Base-by-base conservation (phyloP, 2,797 vertebrate species). In the Tarsius wallacei region DNA sequence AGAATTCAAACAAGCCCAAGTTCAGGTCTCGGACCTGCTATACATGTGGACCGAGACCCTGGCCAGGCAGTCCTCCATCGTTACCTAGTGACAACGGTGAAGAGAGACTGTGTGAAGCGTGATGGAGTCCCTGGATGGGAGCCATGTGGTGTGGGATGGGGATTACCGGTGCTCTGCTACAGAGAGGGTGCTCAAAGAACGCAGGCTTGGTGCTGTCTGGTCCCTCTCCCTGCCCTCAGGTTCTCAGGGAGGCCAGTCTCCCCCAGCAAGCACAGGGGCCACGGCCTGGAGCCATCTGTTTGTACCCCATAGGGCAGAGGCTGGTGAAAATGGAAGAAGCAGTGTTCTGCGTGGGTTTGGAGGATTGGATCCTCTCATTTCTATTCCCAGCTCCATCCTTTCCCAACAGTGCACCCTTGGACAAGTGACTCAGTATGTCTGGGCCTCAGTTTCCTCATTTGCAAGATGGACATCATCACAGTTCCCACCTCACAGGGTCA, bases 161-260 rank as follows among this genome's bases (percentile, higher is more conserved):
- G 0, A 0, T 17, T 9, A 5, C 47, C 1, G 2, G 2, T 9
- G 49, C 63, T n/a, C 71, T 2, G 7, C 19, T 42, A 61, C 66
- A 51, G 33, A n/a, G 61, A 3, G 7, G 53, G 15, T 0, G 36
- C 61, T 68, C 1, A 0, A 10, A 7, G n/a, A 47, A 33, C 7
- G 8, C 0, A 19, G 16, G 31, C 31, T n/a, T 64, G 2, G 0
- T 0, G 31, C 42, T 42, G 42, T 42, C 76, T 28, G 61, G 13
- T 91, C 63, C 36, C n/a, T 83, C 22, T 87, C 91, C 16, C n/a
- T 70, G 91, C 68, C 78, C 93, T 95, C 66, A 15, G 93, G 96
- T n/a, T 26, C 76, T 66, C 31, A 12, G 70, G 21, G 76, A 71
- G 10, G 36, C 49, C 47, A 15, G 13, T 36, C 73, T 84, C 13